These are phyloP conservation scores for Saguinus midas DNA, from an alignment of 2,113 vertebrate species.

Conservation along the genomic window DNA sequence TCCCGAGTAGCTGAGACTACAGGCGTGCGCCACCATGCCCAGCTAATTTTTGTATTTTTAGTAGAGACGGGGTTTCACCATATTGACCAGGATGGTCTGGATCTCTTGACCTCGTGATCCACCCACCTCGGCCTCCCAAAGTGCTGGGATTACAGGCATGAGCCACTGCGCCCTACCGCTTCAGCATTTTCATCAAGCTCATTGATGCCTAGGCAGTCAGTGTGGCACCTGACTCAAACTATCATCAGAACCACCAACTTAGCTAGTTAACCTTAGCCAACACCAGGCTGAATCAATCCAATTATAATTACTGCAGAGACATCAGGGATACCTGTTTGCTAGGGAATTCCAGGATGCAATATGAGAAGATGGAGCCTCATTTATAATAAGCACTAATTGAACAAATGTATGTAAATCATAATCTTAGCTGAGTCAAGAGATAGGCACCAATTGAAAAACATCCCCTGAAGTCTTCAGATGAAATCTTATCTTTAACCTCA, in stretches of 20 bases:
- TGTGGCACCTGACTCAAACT: neutral
- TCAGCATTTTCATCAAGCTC: neutral
- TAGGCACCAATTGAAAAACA: neutral
- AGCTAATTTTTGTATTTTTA: too few species aligned
- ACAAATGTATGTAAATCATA: neutral
- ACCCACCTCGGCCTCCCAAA: too few species aligned
- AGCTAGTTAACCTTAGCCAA: neutral
- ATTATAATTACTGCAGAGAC: neutral
- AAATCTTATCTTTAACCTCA: neutral
- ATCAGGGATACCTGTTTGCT: neutral
- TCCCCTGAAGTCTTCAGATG: neutral
- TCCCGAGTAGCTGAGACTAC: too few species aligned
- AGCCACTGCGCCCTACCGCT: too few species aligned
- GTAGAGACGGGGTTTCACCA: too few species aligned
- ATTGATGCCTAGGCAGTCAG: neutral
- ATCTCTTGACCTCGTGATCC: too few species aligned
- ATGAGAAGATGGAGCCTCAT: neutral
- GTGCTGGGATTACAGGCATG: too few species aligned
- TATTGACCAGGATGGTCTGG: too few species aligned
- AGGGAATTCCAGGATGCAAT: neutral
- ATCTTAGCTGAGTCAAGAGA: neutral
- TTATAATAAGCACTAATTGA: neutral
- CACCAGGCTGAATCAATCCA: neutral
- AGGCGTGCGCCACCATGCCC: too few species aligned
- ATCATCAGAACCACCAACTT: neutral